A percentile compares a stretch with the other conserved stretches of the same genome.
Conservation (phyloP, 2,797 vertebrate genomes). For the Tachyglossus aculeatus region DNA sequence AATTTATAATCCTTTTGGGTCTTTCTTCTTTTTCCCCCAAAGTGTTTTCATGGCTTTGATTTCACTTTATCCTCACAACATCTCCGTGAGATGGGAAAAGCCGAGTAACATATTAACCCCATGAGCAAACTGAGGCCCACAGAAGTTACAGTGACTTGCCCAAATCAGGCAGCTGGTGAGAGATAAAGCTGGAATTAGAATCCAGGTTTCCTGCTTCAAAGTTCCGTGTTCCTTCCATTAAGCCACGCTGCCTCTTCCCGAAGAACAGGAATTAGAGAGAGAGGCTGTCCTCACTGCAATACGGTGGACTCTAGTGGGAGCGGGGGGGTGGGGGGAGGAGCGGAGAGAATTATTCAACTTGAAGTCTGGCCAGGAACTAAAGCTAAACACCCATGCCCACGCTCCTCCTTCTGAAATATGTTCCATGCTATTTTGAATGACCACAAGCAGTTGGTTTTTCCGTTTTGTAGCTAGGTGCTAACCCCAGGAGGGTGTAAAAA, state of each 20-base stretch:
- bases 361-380: constrained; percentile 18
- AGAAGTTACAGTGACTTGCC: too few relatives aligned
- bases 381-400: neutral
- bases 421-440: constrained; percentile 27
- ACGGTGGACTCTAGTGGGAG: too few relatives aligned
- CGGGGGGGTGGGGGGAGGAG: too few relatives aligned
- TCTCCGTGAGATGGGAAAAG: too few relatives aligned
- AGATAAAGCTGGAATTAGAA: neutral
- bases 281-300: too few relatives aligned
- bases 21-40: too few relatives aligned
- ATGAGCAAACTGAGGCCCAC: too few relatives aligned
- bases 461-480: neutral
- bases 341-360: constrained; percentile 3
- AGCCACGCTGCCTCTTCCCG: neutral
- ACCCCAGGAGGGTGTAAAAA: too few relatives aligned
- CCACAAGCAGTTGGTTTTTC: neutral
- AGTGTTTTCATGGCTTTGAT: too few relatives aligned
- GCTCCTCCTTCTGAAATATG: neutral
- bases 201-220: neutral
- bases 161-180: neutral
- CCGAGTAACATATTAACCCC: too few relatives aligned
- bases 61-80: too few relatives aligned
- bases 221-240: neutral
- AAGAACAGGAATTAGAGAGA: neutral
- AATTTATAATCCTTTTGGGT: too few relatives aligned